Percentiles rank a stretch among this genome's conserved stretches.
Conservation (phyloP, 2,888 invertebrate genomes). For the Caenorhabditis becei region DNA sequence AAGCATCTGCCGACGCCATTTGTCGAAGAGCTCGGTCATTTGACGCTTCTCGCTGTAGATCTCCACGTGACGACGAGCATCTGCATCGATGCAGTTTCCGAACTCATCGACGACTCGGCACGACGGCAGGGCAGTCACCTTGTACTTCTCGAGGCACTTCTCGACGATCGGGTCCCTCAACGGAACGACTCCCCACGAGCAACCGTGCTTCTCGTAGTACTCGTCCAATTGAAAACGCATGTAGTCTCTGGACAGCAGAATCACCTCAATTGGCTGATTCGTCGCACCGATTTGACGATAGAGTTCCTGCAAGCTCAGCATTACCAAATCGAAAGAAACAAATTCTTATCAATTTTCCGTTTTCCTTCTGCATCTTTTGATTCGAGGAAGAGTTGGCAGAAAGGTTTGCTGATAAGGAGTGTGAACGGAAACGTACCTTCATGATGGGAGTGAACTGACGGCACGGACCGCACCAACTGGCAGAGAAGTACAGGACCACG, state of each 20-base stretch:
- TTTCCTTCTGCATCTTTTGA: slow-evolving; percentile 5
- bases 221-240: slow-evolving; percentile 59
- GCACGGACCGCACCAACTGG: slow-evolving; percentile 61
- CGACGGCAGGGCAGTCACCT: slow-evolving; percentile 49
- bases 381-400: slow-evolving; percentile 29
- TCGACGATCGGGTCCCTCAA: slow-evolving; percentile 52
- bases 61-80: slow-evolving; percentile 42
- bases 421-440: slow-evolving; percentile 42
- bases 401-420: slow-evolving; percentile 24
- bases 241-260: slow-evolving; percentile 56
- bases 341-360: slow-evolving; percentile 34
- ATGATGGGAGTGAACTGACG: slow-evolving; percentile 55
- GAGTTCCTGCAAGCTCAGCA: slow-evolving; percentile 50
- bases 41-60: slow-evolving; percentile 33
- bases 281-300: slow-evolving; percentile 46
- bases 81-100: slow-evolving; percentile 44
- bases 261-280: slow-evolving; percentile 57
- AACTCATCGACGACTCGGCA: slow-evolving; percentile 57
- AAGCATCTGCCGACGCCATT: slow-evolving; percentile 39
- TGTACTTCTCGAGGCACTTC: slow-evolving; percentile 48
- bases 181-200: slow-evolving; percentile 53
- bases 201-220: slow-evolving; percentile 53
- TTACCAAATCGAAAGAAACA: background rate
- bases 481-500: slow-evolving; percentile 60
- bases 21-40: slow-evolving; percentile 42